Base-by-base conservation (phyloP, 2,888 invertebrate species). In the Trypoxylon attenuatum region DNA sequence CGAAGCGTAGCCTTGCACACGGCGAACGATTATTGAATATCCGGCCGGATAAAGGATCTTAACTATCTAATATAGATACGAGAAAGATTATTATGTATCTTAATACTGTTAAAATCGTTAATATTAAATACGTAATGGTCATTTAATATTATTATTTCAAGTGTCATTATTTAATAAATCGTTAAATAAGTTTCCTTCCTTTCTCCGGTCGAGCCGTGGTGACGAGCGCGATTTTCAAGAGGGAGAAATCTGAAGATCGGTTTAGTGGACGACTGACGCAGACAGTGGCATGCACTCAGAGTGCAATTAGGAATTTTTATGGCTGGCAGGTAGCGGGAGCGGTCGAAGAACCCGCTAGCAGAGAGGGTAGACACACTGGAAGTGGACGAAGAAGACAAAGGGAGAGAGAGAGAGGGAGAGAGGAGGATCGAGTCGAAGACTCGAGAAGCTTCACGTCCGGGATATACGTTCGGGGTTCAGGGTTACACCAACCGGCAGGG, bases 251-350 rank as follows among this genome's bases (percentile, higher is more conserved):
- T 49, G 53, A 60, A 52, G 51, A 23, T 41, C 45, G 49, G 27
- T n/a, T 38, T 19, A 27, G 27, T n/a, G n/a, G n/a, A n/a, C n/a
- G n/a, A n/a, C 3, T 45, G n/a, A n/a, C 33, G 59, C 45, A 60
- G 57, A 50, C 54, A 39, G 38, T 60, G 53, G 43, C 51, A 39
- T 41, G 59, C 61, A 61, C 50, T 52, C 66, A 62, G 33, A 55
- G 42, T 47, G 78, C 78, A 78, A 79, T 79, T 78, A 75, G 69
- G 72, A 42, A 71, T 78, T 76, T 79, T 76, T 76, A 42, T 33
- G 33, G 38, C 46, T 56, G 21, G 59, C 57, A 59, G 64, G 59
- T 57, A 39, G 42, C 42, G 22, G 25, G 33, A 39, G 54, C 45
- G 18, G 46, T 38, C 10, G 23, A 38, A 5, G 29, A 46, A 19